Conservation (phyloP, 2,113 vertebrate genomes). For the Ciconia stormi region DNA sequence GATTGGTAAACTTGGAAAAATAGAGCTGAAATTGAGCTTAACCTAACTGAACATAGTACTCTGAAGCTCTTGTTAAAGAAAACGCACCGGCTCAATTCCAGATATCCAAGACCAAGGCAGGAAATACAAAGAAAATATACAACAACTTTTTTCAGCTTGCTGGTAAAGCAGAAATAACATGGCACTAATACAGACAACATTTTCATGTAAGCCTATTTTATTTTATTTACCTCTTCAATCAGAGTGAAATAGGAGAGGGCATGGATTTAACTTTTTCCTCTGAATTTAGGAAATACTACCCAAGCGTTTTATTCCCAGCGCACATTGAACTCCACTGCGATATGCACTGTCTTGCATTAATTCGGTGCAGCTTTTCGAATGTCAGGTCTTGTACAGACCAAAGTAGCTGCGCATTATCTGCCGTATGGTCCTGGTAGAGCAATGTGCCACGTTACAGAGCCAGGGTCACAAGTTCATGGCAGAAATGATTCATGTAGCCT, state of each 20-base stretch:
- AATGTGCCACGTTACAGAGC: background rate
- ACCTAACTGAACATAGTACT: constrained; percentile 17
- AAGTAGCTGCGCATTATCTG: constrained; percentile 1
- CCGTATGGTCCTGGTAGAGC: constrained; percentile 31
- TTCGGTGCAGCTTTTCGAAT: constrained; percentile 51
- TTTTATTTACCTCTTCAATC: constrained; percentile 62
- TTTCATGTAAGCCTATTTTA: constrained; percentile 58
- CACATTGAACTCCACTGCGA: background rate
- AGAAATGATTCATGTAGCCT: constrained; percentile 37
- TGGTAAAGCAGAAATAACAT: constrained; percentile 27
- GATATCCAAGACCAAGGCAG: constrained; percentile 31
- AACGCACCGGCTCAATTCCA: constrained; percentile 49
- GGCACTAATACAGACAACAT: constrained; percentile 42
- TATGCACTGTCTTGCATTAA: background rate
- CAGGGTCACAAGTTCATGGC: constrained; percentile 36
- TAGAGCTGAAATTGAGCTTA: constrained; percentile 52
- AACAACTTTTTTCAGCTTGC: background rate
- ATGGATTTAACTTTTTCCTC: background rate
- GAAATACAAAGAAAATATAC: background rate
- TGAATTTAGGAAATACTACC: background rate
- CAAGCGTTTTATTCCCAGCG: background rate
- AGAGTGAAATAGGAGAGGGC: constrained; percentile 46
- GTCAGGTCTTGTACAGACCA: background rate
- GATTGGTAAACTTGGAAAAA: constrained; percentile 9
- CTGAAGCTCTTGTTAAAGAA: constrained; percentile 60